phyloP scores from a whole-genome alignment of 2,888 invertebrate genomes.

The Phaedon cochleariae region DNA sequence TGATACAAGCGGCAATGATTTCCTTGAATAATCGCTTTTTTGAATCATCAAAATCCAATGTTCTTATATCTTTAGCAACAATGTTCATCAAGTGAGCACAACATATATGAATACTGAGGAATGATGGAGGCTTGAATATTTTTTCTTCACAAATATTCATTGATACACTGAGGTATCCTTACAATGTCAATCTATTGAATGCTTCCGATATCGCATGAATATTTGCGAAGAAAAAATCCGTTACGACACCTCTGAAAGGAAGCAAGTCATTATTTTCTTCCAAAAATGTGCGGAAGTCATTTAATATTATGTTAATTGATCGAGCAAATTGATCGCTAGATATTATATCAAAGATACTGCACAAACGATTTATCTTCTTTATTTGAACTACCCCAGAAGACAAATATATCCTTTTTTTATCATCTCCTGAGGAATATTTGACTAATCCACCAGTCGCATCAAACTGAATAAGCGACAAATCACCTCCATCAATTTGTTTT shows the following conservation, averaged over 20 bases:
- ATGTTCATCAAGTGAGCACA: constrained; percentile 18
- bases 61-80: constrained; percentile 8
- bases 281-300: background rate
- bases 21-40: constrained; percentile 2
- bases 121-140: background rate
- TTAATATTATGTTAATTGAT: background rate
- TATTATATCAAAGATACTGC: background rate
- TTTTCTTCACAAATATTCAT: background rate
- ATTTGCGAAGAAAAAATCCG: background rate
- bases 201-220: background rate
- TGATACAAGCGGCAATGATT: constrained; percentile 4
- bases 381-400: background rate
- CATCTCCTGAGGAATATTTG: background rate
- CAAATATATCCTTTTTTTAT: background rate
- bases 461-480: background rate
- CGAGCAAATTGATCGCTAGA: background rate
- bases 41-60: background rate
- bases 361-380: background rate
- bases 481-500: background rate
- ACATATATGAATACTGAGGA: background rate
- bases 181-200: background rate
- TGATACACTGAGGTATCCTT: background rate
- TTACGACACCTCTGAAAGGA: background rate
- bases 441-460: background rate
- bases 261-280: background rate